phyloP scores from a whole-genome alignment of 1,140 invertebrate species.

The Heliconius nattereri region DNA sequence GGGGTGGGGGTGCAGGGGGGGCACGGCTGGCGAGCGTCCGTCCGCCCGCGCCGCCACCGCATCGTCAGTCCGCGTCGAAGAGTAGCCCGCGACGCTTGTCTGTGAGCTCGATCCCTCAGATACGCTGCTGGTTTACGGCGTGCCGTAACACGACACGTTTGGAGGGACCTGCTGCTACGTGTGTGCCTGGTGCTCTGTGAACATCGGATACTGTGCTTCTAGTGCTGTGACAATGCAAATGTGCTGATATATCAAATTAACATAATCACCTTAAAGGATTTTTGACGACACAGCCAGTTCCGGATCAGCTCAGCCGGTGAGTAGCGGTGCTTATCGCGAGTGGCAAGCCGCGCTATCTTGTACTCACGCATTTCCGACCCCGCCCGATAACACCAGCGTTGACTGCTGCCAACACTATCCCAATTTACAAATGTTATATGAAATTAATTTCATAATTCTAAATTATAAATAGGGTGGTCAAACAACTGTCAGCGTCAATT shows the following conservation, averaged over 20 bases:
- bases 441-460: neutral
- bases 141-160: constrained; percentile 81
- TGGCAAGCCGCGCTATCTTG: constrained; percentile 73
- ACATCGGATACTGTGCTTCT: constrained; percentile 72
- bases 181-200: constrained; percentile 77
- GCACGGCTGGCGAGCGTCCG: constrained; percentile 59
- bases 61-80: constrained; percentile 77
- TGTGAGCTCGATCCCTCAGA: constrained; percentile 77
- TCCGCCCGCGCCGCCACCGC: constrained; percentile 77
- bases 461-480: neutral
- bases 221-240: constrained; percentile 74
- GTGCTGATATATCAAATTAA: constrained; percentile 64
- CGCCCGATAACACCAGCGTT: constrained; percentile 71
- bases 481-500: neutral
- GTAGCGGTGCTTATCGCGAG: constrained; percentile 76
- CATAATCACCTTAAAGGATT: constrained; percentile 59
- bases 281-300: constrained; percentile 74
- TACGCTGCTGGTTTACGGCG: constrained; percentile 80
- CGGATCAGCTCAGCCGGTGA: constrained; percentile 79
- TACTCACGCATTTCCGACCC: constrained; percentile 79
- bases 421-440: neutral
- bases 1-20: constrained; percentile 33
- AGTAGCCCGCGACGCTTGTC: constrained; percentile 72
- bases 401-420: constrained; percentile 38
- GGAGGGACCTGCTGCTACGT: constrained; percentile 74